Conservation (phyloP, 2,888 invertebrate genomes). For the Cecidostiba fungosa region DNA sequence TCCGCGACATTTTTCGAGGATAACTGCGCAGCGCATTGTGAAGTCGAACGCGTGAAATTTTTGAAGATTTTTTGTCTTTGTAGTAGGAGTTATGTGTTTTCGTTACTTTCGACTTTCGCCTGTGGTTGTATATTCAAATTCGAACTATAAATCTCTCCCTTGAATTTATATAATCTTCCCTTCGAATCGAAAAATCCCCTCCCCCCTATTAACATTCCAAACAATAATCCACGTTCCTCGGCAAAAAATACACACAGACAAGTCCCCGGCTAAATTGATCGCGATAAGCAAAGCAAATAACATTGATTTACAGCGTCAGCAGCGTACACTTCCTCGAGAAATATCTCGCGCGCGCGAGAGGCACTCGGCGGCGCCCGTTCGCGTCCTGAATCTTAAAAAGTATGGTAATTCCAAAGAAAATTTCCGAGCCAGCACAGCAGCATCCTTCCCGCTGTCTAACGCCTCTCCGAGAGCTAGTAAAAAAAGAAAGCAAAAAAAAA, state of each 20-base stretch:
- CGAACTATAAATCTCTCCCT: background rate
- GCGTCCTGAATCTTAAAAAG: slow-evolving; percentile 60
- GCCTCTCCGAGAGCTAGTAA: background rate
- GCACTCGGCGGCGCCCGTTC: slow-evolving; percentile 19
- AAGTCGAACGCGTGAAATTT: background rate
- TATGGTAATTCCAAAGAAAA: slow-evolving; percentile 55
- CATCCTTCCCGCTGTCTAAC: slow-evolving; percentile 19
- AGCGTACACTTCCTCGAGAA: background rate
- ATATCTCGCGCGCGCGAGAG: slow-evolving; percentile 25
- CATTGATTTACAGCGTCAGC: slow-evolving; percentile 60
- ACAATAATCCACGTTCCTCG: background rate
- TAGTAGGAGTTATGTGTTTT: background rate
- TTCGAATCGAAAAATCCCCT: background rate
- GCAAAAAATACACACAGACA: background rate
- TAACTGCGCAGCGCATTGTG: no score
- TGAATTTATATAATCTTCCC: background rate
- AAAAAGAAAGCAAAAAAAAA: background rate
- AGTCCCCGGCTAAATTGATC: slow-evolving; percentile 32
- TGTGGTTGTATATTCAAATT: background rate
- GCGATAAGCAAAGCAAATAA: slow-evolving; percentile 59
- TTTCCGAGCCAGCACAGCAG: slow-evolving; percentile 43
- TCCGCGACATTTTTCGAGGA: slow-evolving; percentile 52
- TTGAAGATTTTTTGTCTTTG: background rate
- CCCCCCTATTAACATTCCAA: background rate
- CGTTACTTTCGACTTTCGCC: background rate